Evolutionary conservation across 1,140 invertebrate genomes (phyloP).

Genomic region (Drosophila serrata): DNA sequence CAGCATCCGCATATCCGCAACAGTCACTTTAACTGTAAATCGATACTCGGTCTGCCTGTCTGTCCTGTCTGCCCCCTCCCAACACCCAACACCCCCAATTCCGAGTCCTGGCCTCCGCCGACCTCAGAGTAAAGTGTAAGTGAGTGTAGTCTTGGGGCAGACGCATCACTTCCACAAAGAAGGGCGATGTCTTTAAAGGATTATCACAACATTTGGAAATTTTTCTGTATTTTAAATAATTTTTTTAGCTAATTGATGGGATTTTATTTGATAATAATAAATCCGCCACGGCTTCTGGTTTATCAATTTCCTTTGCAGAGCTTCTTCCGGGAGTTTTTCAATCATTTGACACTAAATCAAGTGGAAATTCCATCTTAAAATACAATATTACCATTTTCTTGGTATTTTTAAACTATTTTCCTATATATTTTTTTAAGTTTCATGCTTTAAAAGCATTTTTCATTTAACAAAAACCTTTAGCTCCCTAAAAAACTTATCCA

Average conservation of each 20-base stretch:
- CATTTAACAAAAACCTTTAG: background rate
- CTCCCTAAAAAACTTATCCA: background rate
- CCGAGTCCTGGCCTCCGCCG: constrained; percentile 10
- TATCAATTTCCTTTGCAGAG: too few relatives aligned
- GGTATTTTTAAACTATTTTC: background rate
- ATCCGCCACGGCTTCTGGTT: too few relatives aligned
- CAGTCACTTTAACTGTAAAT: constrained; percentile 66
- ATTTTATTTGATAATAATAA: background rate
- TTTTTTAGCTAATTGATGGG: background rate
- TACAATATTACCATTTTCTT: background rate
- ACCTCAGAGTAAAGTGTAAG: constrained; percentile 23
- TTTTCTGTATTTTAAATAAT: background rate
- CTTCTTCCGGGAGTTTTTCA: too few relatives aligned
- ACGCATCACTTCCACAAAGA: background rate
- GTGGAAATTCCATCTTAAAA: background rate
- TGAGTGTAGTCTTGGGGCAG: constrained; percentile 14
- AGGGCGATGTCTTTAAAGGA: background rate
- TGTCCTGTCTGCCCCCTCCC: constrained; percentile 10
- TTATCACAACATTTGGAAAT: background rate
- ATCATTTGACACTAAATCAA: too few relatives aligned
- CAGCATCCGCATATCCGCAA: constrained; percentile 32
- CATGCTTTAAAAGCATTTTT: background rate
- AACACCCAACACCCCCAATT: constrained; percentile 7
- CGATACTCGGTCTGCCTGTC: constrained; percentile 54
- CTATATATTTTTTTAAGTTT: background rate